Evolutionary conservation across 92 coral and sea anemone species (phyloP).

Genomic region (Palythoa caribaeorum): DNA sequence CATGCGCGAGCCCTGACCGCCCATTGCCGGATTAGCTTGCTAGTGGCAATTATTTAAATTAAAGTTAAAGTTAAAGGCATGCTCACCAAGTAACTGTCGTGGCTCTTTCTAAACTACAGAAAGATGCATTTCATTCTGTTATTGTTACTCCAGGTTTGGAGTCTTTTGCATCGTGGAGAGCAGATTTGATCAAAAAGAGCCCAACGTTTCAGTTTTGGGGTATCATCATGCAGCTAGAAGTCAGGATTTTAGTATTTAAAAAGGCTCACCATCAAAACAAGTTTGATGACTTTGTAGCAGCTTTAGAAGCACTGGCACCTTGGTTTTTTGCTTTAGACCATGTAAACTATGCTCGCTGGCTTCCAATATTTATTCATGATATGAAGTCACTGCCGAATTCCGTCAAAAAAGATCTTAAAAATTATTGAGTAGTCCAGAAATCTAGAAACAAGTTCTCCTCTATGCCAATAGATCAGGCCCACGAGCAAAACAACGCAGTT

Average conservation of each 20-base stretch:
- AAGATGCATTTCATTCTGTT: neutral
- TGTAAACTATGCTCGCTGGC: slow-evolving; percentile 33
- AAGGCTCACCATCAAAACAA: slow-evolving; percentile 21
- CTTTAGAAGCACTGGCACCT: slow-evolving; percentile 21
- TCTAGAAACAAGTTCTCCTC: neutral
- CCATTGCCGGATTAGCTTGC: no score
- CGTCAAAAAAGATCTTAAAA: no score
- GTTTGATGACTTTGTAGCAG: slow-evolving; percentile 39
- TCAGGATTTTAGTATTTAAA: slow-evolving; percentile 29
- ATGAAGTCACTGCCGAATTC: no score
- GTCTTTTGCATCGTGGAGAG: neutral
- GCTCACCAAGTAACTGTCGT: neutral
- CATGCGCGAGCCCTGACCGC: no score
- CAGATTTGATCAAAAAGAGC: neutral
- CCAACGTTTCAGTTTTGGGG: neutral
- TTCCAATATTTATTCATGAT: neutral
- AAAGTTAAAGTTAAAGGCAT: no score
- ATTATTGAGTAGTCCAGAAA: neutral
- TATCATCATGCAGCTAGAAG: neutral
- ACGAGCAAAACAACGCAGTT: neutral
- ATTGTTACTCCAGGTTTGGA: neutral
- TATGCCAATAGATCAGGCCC: neutral
- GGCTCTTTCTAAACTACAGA: neutral
- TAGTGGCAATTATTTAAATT: no score
- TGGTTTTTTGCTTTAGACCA: slow-evolving; percentile 29